phyloP scores from a whole-genome alignment of 30 jellyfish, hydroid and myxozoan species.

The Aurelia sp. region DNA sequence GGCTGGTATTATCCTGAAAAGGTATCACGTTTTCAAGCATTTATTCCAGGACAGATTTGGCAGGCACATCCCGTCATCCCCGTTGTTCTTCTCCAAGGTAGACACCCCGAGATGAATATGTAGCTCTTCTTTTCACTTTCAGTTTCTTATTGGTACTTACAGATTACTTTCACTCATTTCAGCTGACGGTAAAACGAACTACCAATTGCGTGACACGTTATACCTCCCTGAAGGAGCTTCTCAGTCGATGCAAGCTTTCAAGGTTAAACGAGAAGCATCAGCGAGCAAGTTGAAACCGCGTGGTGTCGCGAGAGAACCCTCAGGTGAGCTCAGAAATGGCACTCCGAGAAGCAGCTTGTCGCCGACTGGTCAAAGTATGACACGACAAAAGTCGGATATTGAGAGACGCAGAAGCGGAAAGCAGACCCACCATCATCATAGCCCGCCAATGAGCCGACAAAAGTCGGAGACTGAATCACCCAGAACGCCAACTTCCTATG shows the following conservation, averaged over 20 bases:
- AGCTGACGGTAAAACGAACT: constrained; percentile 94
- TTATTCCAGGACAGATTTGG: too few species aligned
- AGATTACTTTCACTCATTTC: background rate
- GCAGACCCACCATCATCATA: background rate
- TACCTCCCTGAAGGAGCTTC: constrained; percentile 94
- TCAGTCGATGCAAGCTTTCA: constrained; percentile 89
- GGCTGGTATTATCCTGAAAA: too few species aligned
- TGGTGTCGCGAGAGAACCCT: constrained; percentile 49
- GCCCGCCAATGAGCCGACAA: constrained; percentile 52
- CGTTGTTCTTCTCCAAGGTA: too few species aligned
- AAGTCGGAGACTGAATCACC: constrained; percentile 77
- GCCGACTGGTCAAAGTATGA: constrained; percentile 25
- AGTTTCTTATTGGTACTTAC: too few species aligned
- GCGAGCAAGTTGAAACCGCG: constrained; percentile 56
- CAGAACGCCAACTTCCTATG: constrained; percentile 33
- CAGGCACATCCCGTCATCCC: too few species aligned
- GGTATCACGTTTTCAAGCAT: too few species aligned
- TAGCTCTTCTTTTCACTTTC: too few species aligned
- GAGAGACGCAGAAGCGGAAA: constrained; percentile 46
- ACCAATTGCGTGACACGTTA: constrained; percentile 83
- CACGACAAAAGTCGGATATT: constrained; percentile 51
- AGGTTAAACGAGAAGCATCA: constrained; percentile 84
- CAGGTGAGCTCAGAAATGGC: constrained; percentile 44
- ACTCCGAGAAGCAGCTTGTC: constrained; percentile 13
- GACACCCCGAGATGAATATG: too few species aligned